phyloP scores from a whole-genome alignment of 2,888 invertebrate genomes.

The Blastobasis adustella region DNA sequence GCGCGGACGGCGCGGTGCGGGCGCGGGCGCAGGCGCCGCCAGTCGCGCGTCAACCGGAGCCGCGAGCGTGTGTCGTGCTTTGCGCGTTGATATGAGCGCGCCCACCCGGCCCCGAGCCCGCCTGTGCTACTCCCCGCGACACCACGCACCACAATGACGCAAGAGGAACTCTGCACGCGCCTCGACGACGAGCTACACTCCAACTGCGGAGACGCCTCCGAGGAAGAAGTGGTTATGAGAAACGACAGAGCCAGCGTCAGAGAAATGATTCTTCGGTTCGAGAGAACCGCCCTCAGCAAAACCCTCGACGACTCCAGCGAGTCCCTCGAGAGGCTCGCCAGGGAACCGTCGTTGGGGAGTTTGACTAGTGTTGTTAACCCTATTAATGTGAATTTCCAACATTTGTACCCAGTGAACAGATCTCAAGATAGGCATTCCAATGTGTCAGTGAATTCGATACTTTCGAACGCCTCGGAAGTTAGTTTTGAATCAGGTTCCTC shows the following conservation, averaged over 20 bases:
- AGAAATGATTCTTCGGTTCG: constrained; percentile 64
- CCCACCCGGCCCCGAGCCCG: constrained; percentile 32
- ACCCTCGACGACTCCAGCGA: constrained; percentile 47
- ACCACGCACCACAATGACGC: constrained; percentile 50
- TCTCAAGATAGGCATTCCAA: constrained; percentile 63
- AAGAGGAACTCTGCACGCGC: constrained; percentile 48
- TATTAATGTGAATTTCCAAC: constrained; percentile 52
- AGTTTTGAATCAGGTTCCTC: constrained; percentile 69
- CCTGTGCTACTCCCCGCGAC: constrained; percentile 45
- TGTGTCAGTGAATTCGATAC: constrained; percentile 66
- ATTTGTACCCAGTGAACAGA: constrained; percentile 49
- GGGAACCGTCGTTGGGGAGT: constrained; percentile 48
- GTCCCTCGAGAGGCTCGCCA: constrained; percentile 43
- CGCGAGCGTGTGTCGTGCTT: constrained; percentile 51
- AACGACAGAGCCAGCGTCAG: constrained; percentile 54
- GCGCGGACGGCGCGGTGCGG: constrained; percentile 23
- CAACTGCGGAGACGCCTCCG: constrained; percentile 43
- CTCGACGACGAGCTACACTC: constrained; percentile 46
- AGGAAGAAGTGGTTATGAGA: constrained; percentile 53
- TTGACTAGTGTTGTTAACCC: constrained; percentile 60
- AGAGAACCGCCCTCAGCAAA: constrained; percentile 42
- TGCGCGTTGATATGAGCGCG: constrained; percentile 56
- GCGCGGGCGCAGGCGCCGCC: constrained; percentile 40
- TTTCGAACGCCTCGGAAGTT: constrained; percentile 62
- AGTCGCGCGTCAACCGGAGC: constrained; percentile 37